A percentile compares a stretch with the other conserved stretches of the same genome.
Evolutionary conservation across 2,888 invertebrate genomes (phyloP).

Genomic region (Lochmaea capreae): DNA sequence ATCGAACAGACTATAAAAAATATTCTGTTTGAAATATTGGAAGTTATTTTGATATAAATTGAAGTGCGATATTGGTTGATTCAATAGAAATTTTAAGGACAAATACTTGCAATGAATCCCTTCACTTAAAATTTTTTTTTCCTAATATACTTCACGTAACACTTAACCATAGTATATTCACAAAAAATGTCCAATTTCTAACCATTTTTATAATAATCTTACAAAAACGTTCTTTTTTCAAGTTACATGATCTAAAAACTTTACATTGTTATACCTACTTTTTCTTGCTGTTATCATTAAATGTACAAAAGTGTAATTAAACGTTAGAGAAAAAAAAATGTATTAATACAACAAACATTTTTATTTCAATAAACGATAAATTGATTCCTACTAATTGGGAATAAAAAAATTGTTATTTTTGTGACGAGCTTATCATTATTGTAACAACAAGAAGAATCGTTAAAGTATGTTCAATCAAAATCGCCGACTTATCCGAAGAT

Average conservation of each 20-base stretch:
- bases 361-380: constrained; percentile 3
- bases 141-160: no score
- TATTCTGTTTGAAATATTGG: no score
- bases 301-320: constrained; percentile 18
- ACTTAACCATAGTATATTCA: no score
- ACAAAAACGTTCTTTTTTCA: no score
- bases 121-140: no score
- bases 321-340: neutral
- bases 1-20: no score
- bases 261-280: neutral
- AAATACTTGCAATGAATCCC: no score
- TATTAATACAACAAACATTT: constrained; percentile 3
- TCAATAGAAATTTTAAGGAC: no score
- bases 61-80: no score
- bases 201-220: no score
- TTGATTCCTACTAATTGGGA: neutral
- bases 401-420: neutral
- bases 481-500: neutral
- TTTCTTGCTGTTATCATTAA: constrained; percentile 16
- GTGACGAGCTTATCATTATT: constrained; percentile 17
- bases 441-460: neutral
- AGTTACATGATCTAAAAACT: constrained; percentile 8
- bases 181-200: no score
- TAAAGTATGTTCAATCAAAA: neutral
- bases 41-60: no score